phyloP scores from a whole-genome alignment of 1,140 invertebrate species.

The Parapsyche elsis region DNA sequence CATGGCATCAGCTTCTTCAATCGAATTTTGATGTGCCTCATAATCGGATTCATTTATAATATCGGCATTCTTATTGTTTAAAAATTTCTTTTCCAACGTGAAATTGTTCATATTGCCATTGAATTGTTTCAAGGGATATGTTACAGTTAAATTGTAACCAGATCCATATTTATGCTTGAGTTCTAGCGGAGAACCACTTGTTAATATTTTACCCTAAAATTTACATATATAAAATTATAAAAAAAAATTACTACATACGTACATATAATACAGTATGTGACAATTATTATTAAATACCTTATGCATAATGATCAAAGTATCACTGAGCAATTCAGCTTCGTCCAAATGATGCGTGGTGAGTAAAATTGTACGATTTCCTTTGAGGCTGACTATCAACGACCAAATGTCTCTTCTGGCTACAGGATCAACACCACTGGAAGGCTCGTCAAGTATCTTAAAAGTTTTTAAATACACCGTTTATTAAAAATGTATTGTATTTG shows the following conservation, averaged over 20 bases:
- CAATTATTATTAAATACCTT: slow-evolving; percentile 63
- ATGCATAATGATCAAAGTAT: slow-evolving; percentile 74
- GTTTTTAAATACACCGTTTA: not conserved
- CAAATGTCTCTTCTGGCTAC: slow-evolving; percentile 79
- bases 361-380: slow-evolving; percentile 74
- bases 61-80: slow-evolving; percentile 47
- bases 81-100: slow-evolving; percentile 33
- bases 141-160: slow-evolving; percentile 77
- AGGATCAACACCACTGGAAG: slow-evolving; percentile 84
- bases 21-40: slow-evolving; percentile 9
- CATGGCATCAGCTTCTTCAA: not conserved
- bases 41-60: slow-evolving; percentile 12
- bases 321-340: slow-evolving; percentile 75
- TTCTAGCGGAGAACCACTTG: slow-evolving; percentile 74
- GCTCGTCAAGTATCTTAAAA: slow-evolving; percentile 80
- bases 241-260: not conserved
- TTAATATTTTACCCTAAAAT: slow-evolving; percentile 70
- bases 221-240: slow-evolving; percentile 21
- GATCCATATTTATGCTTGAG: slow-evolving; percentile 81
- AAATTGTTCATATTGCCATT: not conserved
- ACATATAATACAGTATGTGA: not conserved
- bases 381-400: slow-evolving; percentile 76
- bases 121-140: slow-evolving; percentile 59
- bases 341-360: slow-evolving; percentile 79
- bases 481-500: no score